Evolutionary conservation across 2,113 vertebrate species (phyloP), one percentile per base, ranked within the genome.

Genomic region (Acrocephalus kingi): DNA sequence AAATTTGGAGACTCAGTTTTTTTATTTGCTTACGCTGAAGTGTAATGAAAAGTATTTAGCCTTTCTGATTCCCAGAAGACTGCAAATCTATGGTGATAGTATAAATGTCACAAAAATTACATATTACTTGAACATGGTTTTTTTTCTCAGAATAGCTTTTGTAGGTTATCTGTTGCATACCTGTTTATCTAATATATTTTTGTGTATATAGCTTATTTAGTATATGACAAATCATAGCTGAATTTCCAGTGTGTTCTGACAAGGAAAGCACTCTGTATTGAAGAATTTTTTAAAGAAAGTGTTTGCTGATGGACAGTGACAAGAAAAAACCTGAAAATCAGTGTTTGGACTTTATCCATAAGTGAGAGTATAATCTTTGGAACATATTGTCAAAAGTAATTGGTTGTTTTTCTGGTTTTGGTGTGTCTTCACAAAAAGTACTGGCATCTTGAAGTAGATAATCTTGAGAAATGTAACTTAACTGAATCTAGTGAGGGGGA

Each of bases 51-150:
- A 46, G 2, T 7, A 30, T 58, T 66, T 77, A 54, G 15, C 22
- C 35, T 68, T 83, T 51, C 8, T 3, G 52, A 20, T 75, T 75
- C 6, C 9, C 24, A 1, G 67, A 51, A 25, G 14, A 56, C 18
- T 72, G 25, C 6, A 46, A 62, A 41, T 56, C 10, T 41, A 1
- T 35, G 13, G 14, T 63, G 19, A 24, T 35, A 63, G 33, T 41
- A 8, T 58, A 27, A 30, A n/a, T 78, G 49, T 90, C 35, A 69
- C 7, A 9, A 63, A 41, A 55, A 18, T 15, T 13, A 6, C 1
- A 0, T 52, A 1, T 5, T 59, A 28, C 6, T 56, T 61, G 14
- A n/a, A 11, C 17, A 4, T 49, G 9, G 0, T 23, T n/a, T 24
- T 52, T 52, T 73, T 88, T 61, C 30, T 64, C 7, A 10, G 18